These are phyloP conservation scores for Myiothlypis coronata DNA, from an alignment of 2,797 vertebrate genomes.

Conservation along the genomic window DNA sequence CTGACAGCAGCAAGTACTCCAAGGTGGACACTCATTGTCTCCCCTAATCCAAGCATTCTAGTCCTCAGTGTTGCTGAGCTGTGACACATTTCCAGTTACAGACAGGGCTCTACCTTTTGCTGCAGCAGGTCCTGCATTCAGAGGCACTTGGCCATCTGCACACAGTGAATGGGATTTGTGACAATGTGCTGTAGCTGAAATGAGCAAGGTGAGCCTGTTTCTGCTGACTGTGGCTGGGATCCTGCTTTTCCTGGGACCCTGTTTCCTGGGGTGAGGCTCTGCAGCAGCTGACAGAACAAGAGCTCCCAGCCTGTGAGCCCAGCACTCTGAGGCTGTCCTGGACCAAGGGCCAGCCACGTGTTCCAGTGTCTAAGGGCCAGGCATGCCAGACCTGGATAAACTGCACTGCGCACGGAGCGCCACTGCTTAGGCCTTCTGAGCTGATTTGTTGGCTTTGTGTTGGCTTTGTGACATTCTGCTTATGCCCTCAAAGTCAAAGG, in stretches of 20 bases:
- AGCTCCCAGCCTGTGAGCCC: not conserved
- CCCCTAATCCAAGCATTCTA: not conserved
- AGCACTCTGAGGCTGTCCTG: not conserved
- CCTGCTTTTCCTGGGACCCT: not conserved
- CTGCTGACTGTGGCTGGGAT: not conserved
- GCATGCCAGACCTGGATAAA: not conserved
- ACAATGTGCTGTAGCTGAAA: not conserved
- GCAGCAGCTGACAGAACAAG: not conserved
- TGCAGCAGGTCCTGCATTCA: not conserved
- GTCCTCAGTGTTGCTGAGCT: not conserved
- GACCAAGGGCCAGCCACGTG: fast-evolving
- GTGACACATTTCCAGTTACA: not conserved
- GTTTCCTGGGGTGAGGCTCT: not conserved
- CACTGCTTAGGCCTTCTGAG: fast-evolving
- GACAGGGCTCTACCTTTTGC: not conserved
- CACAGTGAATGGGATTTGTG: fast-evolving
- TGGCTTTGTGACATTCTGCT: not conserved
- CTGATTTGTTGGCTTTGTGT: not conserved
- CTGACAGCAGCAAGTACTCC: not conserved
- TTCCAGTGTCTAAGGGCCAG: too few species aligned
- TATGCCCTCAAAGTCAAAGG: not conserved
- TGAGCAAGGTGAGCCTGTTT: not conserved
- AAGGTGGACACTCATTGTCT: fast-evolving
- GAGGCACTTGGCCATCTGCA: not conserved
- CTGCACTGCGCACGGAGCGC: too few species aligned